A percentile compares a stretch with the other conserved stretches of the same genome.
These are phyloP conservation scores for Merluccius polli DNA, from an alignment of 2,797 vertebrate genomes.

Conservation along the genomic window DNA sequence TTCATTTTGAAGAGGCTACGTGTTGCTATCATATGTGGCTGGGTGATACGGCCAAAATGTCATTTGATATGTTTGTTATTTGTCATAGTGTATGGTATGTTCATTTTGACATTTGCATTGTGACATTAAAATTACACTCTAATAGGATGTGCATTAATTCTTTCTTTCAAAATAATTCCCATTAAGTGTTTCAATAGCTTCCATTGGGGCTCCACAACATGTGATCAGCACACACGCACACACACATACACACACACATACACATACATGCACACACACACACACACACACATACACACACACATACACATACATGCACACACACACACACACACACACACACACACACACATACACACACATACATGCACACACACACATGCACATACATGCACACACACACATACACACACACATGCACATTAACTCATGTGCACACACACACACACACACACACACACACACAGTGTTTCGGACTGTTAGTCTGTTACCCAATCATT, in stretches of 20 bases:
- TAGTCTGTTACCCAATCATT: neutral
- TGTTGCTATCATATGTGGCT: neutral
- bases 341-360: neutral
- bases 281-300: neutral
- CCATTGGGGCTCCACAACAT: neutral
- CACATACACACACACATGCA: too few relatives aligned
- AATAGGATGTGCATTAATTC: neutral
- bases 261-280: too few relatives aligned
- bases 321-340: neutral
- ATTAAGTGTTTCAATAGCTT: neutral
- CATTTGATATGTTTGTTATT: neutral
- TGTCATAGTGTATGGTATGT: constrained; percentile 4
- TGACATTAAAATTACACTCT: constrained; percentile 1
- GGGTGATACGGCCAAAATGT: neutral
- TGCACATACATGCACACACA: neutral
- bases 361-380: neutral
- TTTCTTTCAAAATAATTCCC: neutral
- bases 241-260: too few relatives aligned
- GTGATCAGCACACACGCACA: neutral
- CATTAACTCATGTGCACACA: too few relatives aligned
- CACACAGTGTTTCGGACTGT: neutral
- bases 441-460: too few relatives aligned
- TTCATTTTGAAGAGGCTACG: neutral
- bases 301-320: neutral
- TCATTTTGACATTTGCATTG: neutral